Percentiles rank a stretch among this genome's conserved stretches.
phyloP scores from a whole-genome alignment of 2,797 vertebrate species.

The Helicolenus hilgendorfi region DNA sequence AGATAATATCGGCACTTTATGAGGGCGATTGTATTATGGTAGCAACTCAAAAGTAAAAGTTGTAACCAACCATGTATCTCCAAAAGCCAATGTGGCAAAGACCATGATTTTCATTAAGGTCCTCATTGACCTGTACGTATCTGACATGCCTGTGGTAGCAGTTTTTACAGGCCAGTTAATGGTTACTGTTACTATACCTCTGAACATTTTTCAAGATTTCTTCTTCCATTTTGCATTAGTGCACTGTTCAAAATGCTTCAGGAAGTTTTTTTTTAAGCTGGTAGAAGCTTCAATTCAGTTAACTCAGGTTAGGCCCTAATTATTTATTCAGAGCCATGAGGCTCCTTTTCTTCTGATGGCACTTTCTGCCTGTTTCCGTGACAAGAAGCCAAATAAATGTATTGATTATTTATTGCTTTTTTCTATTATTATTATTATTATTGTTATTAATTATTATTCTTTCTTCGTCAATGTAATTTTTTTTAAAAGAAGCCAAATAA shows the following conservation, averaged over 20 bases:
- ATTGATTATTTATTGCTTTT: background rate
- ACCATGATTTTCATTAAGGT: slow-evolving; percentile 10
- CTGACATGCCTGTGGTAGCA: slow-evolving; percentile 31
- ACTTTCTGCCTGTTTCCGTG: background rate
- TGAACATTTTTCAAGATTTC: slow-evolving; percentile 1
- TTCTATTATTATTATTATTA: background rate
- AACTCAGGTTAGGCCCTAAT: background rate
- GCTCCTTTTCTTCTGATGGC: background rate
- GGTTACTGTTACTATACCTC: background rate
- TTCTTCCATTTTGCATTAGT: background rate
- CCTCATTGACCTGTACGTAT: slow-evolving; percentile 21
- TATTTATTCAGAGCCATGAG: background rate
- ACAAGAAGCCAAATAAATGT: background rate
- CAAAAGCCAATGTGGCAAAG: background rate
- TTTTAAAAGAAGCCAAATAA: background rate
- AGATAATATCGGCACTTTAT: background rate
- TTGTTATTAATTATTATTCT: background rate
- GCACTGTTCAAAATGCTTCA: background rate
- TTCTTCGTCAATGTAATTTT: too few species aligned
- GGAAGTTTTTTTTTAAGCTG: background rate
- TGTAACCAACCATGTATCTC: background rate
- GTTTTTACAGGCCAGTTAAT: slow-evolving; percentile 23
- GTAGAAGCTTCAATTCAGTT: background rate
- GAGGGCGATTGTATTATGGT: background rate
- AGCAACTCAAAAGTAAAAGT: background rate